Base-by-base conservation (phyloP, 1,140 invertebrate genomes). In the Bombus soroeensis region DNA sequence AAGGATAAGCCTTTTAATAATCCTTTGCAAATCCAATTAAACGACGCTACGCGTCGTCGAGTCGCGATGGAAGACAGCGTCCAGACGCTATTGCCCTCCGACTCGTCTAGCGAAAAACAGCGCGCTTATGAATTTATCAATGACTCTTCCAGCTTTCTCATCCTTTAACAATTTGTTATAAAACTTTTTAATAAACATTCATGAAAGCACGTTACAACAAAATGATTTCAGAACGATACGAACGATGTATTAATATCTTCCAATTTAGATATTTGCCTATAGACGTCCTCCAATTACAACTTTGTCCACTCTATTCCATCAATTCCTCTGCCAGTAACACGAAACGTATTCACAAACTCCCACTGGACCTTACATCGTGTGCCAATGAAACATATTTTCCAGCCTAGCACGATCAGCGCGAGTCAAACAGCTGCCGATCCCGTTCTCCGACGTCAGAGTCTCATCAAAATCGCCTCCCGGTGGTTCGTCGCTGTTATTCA, bases 1-100 rank as follows among this genome's bases (percentile, higher is more conserved):
- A 80, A 84, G 76, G 83, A 84, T 80, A 80, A 84, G 75, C 53
- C 75, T 47, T 84, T 72, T 84, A 84, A 84, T 84, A 84, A 84
- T 84, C 83, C 83, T 84, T 80, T 80, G 68, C 57, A 84, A 84
- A 84, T 84, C 76, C 83, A 80, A 84, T 84, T 84, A 84, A 84
- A 84, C 83, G 76, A 79, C 75, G 47, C 39, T 39, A 79, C 66
- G 75, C 75, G 66, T 70, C 81, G 81, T 77, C 74, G 81, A 57
- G 72, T 68, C 59, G 59, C 62, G 53, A 53, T 53, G 47, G 47
- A 22, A 66, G 43, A 53, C 73, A 77, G 8, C 43, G 22, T 34
- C 47, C 64, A 28, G 43, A 41, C n/a, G 34, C 34, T 77, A 77
- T 83, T 77, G 66, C 59, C 34, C 28, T 41, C 43, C 39, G 43